Conservation (phyloP, 2,888 invertebrate species). For the Parnassius apollo region DNA sequence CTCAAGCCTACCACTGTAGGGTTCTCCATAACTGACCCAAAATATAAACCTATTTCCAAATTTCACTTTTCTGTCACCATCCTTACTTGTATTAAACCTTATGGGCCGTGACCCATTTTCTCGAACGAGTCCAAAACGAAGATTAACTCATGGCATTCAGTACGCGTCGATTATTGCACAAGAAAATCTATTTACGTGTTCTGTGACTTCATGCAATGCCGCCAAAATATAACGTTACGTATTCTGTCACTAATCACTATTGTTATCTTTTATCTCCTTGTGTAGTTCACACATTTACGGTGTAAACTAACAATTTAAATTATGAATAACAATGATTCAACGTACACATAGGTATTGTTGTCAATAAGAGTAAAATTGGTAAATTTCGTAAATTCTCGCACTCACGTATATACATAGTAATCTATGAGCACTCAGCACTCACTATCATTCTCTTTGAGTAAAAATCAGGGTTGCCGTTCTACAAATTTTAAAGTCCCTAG, state of each 20-base stretch:
- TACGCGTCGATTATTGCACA: conserved; percentile 63
- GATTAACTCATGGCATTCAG: conserved; percentile 46
- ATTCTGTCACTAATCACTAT: conserved; percentile 26
- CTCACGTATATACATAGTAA: conserved; percentile 36
- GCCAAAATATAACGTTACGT: conserved; percentile 72
- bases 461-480: too few species aligned
- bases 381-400: conserved; percentile 59
- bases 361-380: conserved; percentile 39
- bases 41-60: conserved; percentile 25
- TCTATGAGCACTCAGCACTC: too few species aligned
- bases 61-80: conserved; percentile 41
- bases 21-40: conserved; percentile 59
- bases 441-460: too few species aligned
- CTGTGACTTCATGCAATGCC: conserved; percentile 71
- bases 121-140: conserved; percentile 44
- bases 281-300: conserved; percentile 9
- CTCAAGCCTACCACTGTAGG: conserved; percentile 78
- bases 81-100: conserved; percentile 35
- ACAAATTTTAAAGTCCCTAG: too few species aligned
- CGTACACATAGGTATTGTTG: conserved; percentile 33
- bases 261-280: conserved; percentile 5
- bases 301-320: conserved; percentile 5
- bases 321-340: conserved; percentile 35
- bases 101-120: conserved; percentile 43
- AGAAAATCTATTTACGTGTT: conserved; percentile 78